phyloP scores from a whole-genome alignment of 2,888 invertebrate species.

The Plusia festucae region DNA sequence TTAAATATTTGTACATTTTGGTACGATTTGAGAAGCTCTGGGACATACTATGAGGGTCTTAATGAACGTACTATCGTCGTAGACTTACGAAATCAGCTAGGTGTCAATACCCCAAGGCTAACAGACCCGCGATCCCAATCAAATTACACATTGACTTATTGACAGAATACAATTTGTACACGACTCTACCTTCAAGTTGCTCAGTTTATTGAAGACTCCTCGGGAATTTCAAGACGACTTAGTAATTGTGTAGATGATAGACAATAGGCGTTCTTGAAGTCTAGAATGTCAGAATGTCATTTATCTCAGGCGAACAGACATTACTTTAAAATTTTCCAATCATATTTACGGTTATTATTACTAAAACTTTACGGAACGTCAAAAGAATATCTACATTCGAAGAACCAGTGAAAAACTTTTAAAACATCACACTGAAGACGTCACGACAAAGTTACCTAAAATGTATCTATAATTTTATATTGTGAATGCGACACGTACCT shows the following conservation, averaged over 20 bases:
- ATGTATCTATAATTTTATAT: constrained; percentile 14
- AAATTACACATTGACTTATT: constrained; percentile 7
- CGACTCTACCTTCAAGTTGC: neutral
- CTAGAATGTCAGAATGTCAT: neutral
- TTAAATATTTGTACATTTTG: no score
- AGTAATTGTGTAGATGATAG: neutral
- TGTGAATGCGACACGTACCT: constrained; percentile 9
- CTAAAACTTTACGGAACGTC: no score
- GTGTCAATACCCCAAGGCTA: neutral
- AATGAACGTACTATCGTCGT: neutral
- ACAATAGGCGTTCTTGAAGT: no score
- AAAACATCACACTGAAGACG: neutral
- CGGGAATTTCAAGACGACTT: neutral
- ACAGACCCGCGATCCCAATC: constrained; percentile 3
- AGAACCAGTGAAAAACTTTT: neutral
- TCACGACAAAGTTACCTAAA: neutral
- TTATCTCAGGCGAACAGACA: neutral
- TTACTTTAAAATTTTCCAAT: no score
- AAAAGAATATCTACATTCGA: neutral
- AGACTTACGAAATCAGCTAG: neutral
- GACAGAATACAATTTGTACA: neutral
- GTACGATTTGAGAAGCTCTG: no score
- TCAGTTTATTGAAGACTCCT: neutral
- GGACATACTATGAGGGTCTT: neutral
- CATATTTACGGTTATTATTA: no score